Conservation (phyloP, 2,888 invertebrate species). For the Blastobasis adustella region DNA sequence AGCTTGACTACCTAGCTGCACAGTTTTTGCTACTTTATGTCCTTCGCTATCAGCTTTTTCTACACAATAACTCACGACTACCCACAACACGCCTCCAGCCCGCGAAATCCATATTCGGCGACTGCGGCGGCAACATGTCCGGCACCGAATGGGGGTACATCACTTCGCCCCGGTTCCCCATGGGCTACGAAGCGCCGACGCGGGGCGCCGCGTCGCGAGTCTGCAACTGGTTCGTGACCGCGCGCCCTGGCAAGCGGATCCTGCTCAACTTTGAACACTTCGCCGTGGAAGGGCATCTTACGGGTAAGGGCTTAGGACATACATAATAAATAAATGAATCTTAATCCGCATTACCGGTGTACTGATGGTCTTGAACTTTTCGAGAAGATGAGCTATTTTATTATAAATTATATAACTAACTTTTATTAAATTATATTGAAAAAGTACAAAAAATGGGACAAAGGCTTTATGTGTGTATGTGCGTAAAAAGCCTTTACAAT, state of each 20-base stretch:
- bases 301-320: constrained; percentile 67
- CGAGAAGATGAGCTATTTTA: too few species aligned
- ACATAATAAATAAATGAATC: background rate
- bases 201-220: constrained; percentile 88
- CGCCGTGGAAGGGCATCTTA: constrained; percentile 94
- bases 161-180: constrained; percentile 92
- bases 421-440: too few species aligned
- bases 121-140: constrained; percentile 94
- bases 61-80: too few species aligned
- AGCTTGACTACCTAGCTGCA: too few species aligned
- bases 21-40: too few species aligned
- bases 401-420: too few species aligned
- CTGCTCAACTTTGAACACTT: constrained; percentile 94
- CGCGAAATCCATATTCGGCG: constrained; percentile 91
- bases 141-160: constrained; percentile 88
- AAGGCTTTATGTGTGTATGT: too few species aligned
- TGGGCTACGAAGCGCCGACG: constrained; percentile 89
- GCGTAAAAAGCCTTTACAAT: too few species aligned
- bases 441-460: too few species aligned
- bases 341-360: too few species aligned
- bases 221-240: constrained; percentile 97
- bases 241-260: constrained; percentile 88
- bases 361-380: too few species aligned
- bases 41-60: too few species aligned
- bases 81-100: constrained; percentile 41